Base-by-base conservation (phyloP, 2,113 vertebrate genomes). In the Aplodontia rufa region DNA sequence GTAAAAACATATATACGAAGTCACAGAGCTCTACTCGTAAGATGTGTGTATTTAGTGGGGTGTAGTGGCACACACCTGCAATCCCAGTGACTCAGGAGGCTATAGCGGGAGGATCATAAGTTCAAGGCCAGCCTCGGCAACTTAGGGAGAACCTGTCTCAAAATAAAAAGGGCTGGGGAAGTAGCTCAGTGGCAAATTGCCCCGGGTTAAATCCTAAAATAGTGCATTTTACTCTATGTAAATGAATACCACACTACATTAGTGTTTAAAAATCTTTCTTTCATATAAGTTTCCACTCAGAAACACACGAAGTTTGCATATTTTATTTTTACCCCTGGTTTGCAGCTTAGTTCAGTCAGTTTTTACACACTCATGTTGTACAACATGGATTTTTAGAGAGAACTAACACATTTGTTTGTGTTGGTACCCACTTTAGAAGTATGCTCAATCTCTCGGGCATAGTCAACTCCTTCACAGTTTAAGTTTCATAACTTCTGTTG, bases 321-420 rank as follows among this genome's bases (percentile, higher is more conserved):
- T 82, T 71, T n/a, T n/a, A n/a, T n/a, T 71, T 84, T 91, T 74
- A 62, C 69, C 37, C 89, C 47, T n/a, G 13, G 64, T 83, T 94
- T 79, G 35, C 62, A 64, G 45, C 81, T 89, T 49, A n/a, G 14
- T 66, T 94, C 69, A 30, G 32, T 76, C 53, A 19, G 37, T 76
- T 90, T 82, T 89, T 30, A 66, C 32, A 53, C 64, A 58, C 22
- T 85, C 51, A 55, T 53, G n/a, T n/a, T 20, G 30, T 8, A 42
- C 40, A 32, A 30, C 79, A 49, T 49, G 22, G 76, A 88, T 79
- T 91, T 75, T 49, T 35, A 93, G 51, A 58, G 37, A 28, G 66
- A 79, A 55, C 90, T 26, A 80, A 47, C 32, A 58, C 37, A 30
- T 11, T 20, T 16, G 37, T 47, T 75, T 74, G 79, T 53, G 35